Evolutionary conservation across 2,797 vertebrate genomes (phyloP), one percentile per base, ranked within the genome.

Genomic region (Hirundo rustica): DNA sequence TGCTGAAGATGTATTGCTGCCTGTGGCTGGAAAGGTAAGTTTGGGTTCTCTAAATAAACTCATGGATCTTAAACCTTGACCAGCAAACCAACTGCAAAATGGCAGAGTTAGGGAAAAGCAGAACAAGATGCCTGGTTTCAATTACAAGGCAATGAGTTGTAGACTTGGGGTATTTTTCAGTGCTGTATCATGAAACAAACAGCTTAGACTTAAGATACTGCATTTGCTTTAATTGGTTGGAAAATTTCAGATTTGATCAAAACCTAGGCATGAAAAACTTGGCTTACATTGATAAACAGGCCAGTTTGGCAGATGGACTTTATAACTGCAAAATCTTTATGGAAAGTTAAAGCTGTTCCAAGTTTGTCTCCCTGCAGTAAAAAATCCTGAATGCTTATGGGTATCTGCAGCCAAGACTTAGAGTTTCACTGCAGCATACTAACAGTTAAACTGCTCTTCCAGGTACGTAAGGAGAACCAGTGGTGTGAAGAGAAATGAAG

Each of bases 401-500:
- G 47, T 61, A 9, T 48, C 67, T 22, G 17, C 30, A 77, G 38
- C 32, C 48, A 22, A 20, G 42, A 34, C 7, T 3, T 23, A 6
- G 11, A 38, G 32, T 45, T 42, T 75, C 38, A 12, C 25, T 71
- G 50, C 65, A 15, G 1, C 15, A 1, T 18, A 19, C 38, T 85
- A 62, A 96, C 23, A 54, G 45, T 18, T 27, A 3, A 70, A 60
- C 38, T 83, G 12, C 42, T 64, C 47, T 95, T 98, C 16, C 85
- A 99, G 99, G 99, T 99, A 98, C 99, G 98, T 97, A 99, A 99
- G 98, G 99, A 99, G 98, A 99, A 99, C 98, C 99, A 99, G 98
- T 99, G 99, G 99, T 99, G 99, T 97, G 99, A 99, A 99, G 99
- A 99, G 96, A 99, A 99, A 97, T 99, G 98, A 98, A 97, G 93